Percentiles rank a stretch among this genome's conserved stretches.
Evolutionary conservation across 2,888 invertebrate genomes (phyloP).

Genomic region (Choreutis nemorana): DNA sequence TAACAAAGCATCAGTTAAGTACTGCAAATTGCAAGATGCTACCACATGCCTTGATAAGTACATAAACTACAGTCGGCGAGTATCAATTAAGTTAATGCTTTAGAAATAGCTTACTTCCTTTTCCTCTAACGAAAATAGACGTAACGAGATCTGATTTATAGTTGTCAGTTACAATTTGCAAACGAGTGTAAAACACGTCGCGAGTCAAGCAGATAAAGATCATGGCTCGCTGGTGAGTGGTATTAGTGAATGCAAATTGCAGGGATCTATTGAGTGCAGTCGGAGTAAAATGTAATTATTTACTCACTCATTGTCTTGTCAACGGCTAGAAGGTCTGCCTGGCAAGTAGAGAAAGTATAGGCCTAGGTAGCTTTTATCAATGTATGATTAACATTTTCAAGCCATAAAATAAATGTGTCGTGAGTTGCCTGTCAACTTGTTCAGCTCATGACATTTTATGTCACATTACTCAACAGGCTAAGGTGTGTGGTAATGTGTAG

Average conservation of each 20-base stretch:
- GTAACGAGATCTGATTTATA: constrained; percentile 37
- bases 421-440: too few relatives aligned
- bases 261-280: constrained; percentile 20
- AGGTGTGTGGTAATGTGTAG: too few relatives aligned
- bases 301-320: constrained; percentile 46
- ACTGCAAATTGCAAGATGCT: constrained; percentile 16
- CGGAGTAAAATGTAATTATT: constrained; percentile 44
- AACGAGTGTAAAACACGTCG: constrained; percentile 50
- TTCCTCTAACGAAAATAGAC: constrained; percentile 16
- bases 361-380: too few relatives aligned
- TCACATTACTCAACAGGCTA: too few relatives aligned
- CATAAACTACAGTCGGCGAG: constrained; percentile 9
- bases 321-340: constrained; percentile 21
- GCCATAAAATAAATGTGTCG: too few relatives aligned
- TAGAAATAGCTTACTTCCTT: constrained; percentile 22
- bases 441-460: too few relatives aligned
- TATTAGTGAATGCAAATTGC: constrained; percentile 54
- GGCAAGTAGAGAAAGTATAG: too few relatives aligned
- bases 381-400: too few relatives aligned
- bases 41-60: constrained; percentile 1
- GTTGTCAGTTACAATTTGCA: constrained; percentile 54
- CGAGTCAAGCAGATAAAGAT: constrained; percentile 43
- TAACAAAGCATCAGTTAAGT: constrained; percentile 3
- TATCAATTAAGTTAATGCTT: constrained; percentile 18
- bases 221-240: constrained; percentile 28